A percentile compares a stretch with the other conserved stretches of the same genome.
These are phyloP conservation scores for Chalcis sispes DNA, from an alignment of 2,888 invertebrate genomes.

Conservation along the genomic window DNA sequence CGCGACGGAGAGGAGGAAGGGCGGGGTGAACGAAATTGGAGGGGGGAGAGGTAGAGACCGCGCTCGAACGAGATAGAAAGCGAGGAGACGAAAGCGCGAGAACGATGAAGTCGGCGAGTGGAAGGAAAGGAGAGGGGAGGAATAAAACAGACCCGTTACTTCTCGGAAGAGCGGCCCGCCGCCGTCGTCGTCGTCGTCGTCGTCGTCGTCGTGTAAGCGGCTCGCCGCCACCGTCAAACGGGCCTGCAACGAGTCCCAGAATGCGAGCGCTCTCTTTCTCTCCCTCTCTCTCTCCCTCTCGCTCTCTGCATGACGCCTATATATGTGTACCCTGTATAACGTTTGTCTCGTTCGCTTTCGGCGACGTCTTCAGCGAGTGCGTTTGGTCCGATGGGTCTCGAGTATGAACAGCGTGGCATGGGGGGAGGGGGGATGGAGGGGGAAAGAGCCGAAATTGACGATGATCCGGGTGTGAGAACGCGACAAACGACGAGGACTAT, in stretches of 20 bases:
- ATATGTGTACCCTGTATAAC: too few species aligned
- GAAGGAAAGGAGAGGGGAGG: conserved; percentile 19
- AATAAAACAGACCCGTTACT: conserved; percentile 70
- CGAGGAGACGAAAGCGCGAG: conserved; percentile 11
- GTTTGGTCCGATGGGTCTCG: too few species aligned
- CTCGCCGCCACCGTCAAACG: conserved; percentile 63
- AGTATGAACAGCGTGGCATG: too few species aligned
- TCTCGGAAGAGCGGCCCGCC: conserved; percentile 69
- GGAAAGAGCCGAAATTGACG: too few species aligned
- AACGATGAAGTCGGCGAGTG: too few species aligned
- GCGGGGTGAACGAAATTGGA: conserved; percentile 33
- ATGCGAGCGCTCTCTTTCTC: conserved; percentile 20
- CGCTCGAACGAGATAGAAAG: background rate
- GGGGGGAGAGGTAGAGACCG: conserved; percentile 10
- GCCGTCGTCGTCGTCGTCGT: conserved; percentile 60
- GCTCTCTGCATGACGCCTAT: too few species aligned
- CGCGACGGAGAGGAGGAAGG: conserved; percentile 31
- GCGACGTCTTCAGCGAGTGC: too few species aligned
- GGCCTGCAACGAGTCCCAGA: conserved; percentile 68
- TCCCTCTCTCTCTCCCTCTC: background rate
- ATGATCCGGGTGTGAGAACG: too few species aligned
- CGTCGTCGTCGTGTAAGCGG: conserved; percentile 40
- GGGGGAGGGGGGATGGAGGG: too few species aligned
- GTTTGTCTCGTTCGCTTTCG: too few species aligned
- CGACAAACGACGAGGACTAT: too few species aligned